Evolutionary conservation across 2,888 invertebrate species (phyloP).

Genomic region (Cybosia mesomella): DNA sequence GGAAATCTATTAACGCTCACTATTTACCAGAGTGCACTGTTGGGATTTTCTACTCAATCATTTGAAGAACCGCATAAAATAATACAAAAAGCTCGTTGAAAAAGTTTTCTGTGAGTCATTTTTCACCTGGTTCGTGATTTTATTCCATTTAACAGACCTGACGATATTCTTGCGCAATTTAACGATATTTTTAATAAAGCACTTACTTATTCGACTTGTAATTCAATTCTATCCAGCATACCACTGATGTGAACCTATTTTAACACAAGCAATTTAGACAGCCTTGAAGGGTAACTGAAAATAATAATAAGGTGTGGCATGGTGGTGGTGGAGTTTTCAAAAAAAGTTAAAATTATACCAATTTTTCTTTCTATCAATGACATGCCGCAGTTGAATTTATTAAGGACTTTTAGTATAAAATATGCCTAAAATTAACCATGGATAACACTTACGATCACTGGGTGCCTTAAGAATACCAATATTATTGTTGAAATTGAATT

Average conservation of each 20-base stretch:
- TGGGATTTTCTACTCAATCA: slow-evolving; percentile 16
- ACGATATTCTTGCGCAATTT: not conserved
- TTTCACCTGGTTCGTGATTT: slow-evolving; percentile 36
- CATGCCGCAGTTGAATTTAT: too few species aligned
- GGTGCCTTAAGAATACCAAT: too few species aligned
- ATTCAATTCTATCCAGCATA: not conserved
- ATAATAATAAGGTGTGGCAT: too few species aligned
- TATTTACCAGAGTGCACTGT: slow-evolving; percentile 11
- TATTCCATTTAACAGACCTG: slow-evolving; percentile 20
- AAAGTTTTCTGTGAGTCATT: slow-evolving; percentile 18
- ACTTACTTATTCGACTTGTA: not conserved
- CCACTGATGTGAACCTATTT: not conserved
- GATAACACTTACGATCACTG: too few species aligned
- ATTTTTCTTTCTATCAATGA: too few species aligned
- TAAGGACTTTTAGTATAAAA: too few species aligned
- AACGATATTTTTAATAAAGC: not conserved
- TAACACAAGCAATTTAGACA: not conserved
- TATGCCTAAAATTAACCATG: too few species aligned
- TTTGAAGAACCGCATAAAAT: slow-evolving; percentile 25
- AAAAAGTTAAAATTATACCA: too few species aligned
- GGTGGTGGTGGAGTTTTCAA: too few species aligned
- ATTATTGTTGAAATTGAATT: too few species aligned
- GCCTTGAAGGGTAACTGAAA: too few species aligned
- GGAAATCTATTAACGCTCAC: slow-evolving; percentile 24
- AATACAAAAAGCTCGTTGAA: slow-evolving; percentile 32